A percentile compares a stretch with the other conserved stretches of the same genome.
phyloP scores from a whole-genome alignment of 2,888 invertebrate species.

The Aleiodes testaceus region DNA sequence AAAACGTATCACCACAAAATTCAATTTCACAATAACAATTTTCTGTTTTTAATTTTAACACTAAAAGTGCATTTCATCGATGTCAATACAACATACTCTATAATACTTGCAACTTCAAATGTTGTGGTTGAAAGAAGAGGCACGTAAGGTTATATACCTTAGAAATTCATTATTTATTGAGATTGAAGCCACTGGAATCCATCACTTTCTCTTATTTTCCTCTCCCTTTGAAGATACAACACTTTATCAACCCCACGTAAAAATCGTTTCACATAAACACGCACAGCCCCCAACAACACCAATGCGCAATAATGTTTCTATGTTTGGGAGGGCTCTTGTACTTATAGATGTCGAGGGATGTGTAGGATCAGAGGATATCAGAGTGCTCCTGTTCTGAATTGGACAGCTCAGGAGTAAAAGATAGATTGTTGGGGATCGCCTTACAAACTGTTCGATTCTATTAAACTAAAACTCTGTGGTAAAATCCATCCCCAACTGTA shows the following conservation, averaged over 20 bases:
- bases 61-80: background rate
- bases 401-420: slow-evolving; percentile 66
- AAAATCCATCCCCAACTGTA: slow-evolving; percentile 15
- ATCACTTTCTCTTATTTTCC: slow-evolving; percentile 24
- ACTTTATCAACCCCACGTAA: slow-evolving; percentile 36
- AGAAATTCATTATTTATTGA: slow-evolving; percentile 50
- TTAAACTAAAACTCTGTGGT: slow-evolving; percentile 60
- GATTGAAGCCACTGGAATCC: slow-evolving; percentile 42
- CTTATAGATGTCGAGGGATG: slow-evolving; percentile 62
- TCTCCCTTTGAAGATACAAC: slow-evolving; percentile 2
- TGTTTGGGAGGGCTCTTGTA: slow-evolving; percentile 45
- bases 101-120: background rate
- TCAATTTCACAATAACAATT: slow-evolving; percentile 17
- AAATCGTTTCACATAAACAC: slow-evolving; percentile 55
- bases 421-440: slow-evolving; percentile 70
- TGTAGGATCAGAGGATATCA: slow-evolving; percentile 57
- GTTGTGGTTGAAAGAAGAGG: too few species aligned
- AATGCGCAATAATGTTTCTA: background rate
- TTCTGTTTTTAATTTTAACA: slow-evolving; percentile 1
- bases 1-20: slow-evolving; percentile 26
- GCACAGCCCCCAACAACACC: slow-evolving; percentile 40
- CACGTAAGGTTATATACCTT: background rate
- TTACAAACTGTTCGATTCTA: slow-evolving; percentile 70
- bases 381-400: slow-evolving; percentile 61
- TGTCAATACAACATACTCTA: background rate